Evolutionary conservation across 2,113 vertebrate species (phyloP).

Genomic region (Cyprinodon tularosa): DNA sequence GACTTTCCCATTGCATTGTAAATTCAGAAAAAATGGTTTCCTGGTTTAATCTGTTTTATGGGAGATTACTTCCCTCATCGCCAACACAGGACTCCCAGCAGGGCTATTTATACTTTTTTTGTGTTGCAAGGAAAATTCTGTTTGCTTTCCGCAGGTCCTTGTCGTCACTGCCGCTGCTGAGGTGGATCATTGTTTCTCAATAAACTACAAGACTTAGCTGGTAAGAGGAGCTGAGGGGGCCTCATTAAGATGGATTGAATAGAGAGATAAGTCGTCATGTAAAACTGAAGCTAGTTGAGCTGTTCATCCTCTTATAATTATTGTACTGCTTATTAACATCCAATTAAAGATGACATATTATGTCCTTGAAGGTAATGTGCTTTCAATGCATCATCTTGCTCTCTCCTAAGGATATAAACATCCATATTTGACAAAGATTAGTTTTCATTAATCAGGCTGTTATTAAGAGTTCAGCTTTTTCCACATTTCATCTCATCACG

Average conservation of each 20-base stretch:
- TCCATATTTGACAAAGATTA: conserved; percentile 22
- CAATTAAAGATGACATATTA: conserved; percentile 44
- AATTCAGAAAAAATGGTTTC: conserved; percentile 42
- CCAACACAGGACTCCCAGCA: conserved; percentile 14
- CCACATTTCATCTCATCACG: background rate
- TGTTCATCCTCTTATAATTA: conserved; percentile 11
- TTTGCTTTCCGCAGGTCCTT: conserved; percentile 33
- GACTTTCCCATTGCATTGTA: conserved; percentile 53
- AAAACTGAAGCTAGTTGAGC: conserved; percentile 13
- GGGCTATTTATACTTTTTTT: conserved; percentile 31
- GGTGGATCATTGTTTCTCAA: conserved; percentile 47
- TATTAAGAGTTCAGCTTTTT: conserved; percentile 9
- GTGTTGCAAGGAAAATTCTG: conserved; percentile 8
- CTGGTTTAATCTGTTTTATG: conserved; percentile 57
- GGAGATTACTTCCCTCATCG: conserved; percentile 43
- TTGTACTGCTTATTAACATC: conserved; percentile 31
- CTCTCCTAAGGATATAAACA: conserved; percentile 24
- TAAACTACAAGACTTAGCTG: conserved; percentile 31
- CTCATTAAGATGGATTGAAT: conserved; percentile 46
- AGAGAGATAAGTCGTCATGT: conserved; percentile 20
- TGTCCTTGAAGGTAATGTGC: conserved; percentile 19
- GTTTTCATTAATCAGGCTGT: conserved; percentile 29
- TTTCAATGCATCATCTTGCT: background rate
- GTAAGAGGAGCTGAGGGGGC: background rate
- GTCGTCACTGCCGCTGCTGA: conserved; percentile 38